A percentile compares a stretch with the other conserved stretches of the same genome.
These are phyloP conservation scores for Perithous albicinctus DNA, from an alignment of 2,888 invertebrate species.

Conservation along the genomic window DNA sequence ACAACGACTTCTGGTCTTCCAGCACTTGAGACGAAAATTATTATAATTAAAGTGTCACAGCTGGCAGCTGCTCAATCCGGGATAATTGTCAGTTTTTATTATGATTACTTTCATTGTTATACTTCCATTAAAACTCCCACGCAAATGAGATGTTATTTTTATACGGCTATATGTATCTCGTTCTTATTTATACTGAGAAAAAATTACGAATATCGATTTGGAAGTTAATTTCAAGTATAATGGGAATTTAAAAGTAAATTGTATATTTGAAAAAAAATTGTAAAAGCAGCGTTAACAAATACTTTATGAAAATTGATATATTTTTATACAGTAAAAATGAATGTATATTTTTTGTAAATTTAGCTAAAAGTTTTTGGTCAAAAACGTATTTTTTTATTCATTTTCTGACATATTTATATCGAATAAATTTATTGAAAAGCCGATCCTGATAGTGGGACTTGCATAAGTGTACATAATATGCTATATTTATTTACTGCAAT, in stretches of 20 bases:
- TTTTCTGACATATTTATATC: too few relatives aligned
- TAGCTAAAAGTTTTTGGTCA: too few relatives aligned
- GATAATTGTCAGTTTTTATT: neutral
- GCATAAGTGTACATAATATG: too few relatives aligned
- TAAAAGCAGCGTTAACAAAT: too few relatives aligned
- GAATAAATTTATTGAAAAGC: too few relatives aligned
- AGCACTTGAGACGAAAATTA: conserved; percentile 23
- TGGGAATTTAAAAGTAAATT: neutral
- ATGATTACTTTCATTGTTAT: conserved; percentile 7
- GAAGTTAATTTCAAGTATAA: neutral
- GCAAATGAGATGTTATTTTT: neutral
- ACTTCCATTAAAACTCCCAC: neutral
- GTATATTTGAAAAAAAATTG: too few relatives aligned
- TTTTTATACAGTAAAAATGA: too few relatives aligned
- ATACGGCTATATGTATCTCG: neutral
- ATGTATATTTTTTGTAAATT: too few relatives aligned
- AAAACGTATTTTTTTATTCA: too few relatives aligned
- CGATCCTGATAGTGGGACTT: too few relatives aligned
- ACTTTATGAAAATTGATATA: too few relatives aligned
- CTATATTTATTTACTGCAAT: too few relatives aligned
- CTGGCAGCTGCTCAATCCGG: conserved; percentile 5
- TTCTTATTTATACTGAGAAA: neutral
- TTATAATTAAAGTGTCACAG: conserved; percentile 27
- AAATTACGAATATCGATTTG: neutral
- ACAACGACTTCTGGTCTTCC: neutral